Percentiles rank a stretch among this genome's conserved stretches.
Evolutionary conservation across 2,797 vertebrate species (phyloP).

Genomic region (Falco concolor): DNA sequence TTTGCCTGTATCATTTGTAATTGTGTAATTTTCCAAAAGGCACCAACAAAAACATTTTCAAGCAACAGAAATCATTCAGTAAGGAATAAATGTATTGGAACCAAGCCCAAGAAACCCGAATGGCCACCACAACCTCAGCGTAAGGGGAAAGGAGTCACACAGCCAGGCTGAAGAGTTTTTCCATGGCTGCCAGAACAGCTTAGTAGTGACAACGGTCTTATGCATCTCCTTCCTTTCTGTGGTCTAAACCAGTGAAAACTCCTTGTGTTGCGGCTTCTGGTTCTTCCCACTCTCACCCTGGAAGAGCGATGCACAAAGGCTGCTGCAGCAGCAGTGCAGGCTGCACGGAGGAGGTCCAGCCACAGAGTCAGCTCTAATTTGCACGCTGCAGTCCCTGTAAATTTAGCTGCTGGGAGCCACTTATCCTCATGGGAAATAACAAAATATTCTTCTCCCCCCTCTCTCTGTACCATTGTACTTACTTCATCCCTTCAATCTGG

Average conservation of each 20-base stretch:
- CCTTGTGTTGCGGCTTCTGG: background rate
- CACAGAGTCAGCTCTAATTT: background rate
- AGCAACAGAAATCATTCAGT: background rate
- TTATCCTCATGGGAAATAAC: background rate
- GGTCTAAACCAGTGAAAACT: background rate
- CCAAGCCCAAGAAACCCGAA: background rate
- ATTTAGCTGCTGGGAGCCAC: background rate
- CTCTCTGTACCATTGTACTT: background rate
- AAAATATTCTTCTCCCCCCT: background rate
- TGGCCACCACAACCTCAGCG: background rate
- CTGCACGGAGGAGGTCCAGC: background rate
- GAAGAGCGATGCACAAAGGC: background rate
- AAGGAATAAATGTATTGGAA: background rate
- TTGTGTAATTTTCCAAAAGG: background rate
- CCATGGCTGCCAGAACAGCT: background rate
- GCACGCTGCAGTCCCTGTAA: fast-evolving
- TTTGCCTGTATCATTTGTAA: background rate
- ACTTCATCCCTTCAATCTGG: background rate
- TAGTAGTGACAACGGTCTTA: background rate
- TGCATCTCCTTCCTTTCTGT: background rate
- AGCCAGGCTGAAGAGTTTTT: background rate
- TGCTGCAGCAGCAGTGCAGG: background rate
- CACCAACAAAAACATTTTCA: conserved; percentile 25
- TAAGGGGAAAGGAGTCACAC: background rate
- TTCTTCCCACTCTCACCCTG: background rate